Percentiles rank a stretch among this genome's conserved stretches.
Evolutionary conservation across 2,888 invertebrate species (phyloP).

Genomic region (Camptogramma bilineatum): DNA sequence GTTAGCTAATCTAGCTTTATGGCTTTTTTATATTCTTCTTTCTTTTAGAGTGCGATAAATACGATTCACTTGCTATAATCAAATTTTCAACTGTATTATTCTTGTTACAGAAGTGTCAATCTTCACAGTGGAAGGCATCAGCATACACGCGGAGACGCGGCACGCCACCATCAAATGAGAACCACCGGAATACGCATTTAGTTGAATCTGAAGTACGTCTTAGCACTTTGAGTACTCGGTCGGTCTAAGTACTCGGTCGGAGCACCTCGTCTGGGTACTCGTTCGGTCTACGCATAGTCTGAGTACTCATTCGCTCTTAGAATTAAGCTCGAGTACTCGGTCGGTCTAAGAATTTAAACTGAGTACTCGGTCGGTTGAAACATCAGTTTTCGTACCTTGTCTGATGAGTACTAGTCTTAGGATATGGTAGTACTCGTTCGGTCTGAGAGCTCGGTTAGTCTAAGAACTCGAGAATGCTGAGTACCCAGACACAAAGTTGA

Average conservation of each 20-base stretch:
- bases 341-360: not conserved
- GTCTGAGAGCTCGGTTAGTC: not conserved
- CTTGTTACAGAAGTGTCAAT: constrained; percentile 95
- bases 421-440: not conserved
- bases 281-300: constrained; percentile 3
- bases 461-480: not conserved
- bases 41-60: too few species aligned
- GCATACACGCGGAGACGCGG: constrained; percentile 92
- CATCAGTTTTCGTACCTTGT: too few species aligned
- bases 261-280: not conserved
- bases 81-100: constrained; percentile 42
- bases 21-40: not conserved
- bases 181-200: constrained; percentile 48
- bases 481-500: not conserved
- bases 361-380: not conserved
- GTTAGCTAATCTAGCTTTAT: too few species aligned
- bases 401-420: not conserved
- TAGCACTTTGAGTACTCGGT: constrained; percentile 3
- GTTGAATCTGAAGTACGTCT: constrained; percentile 51
- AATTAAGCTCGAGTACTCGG: constrained; percentile 35
- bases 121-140: constrained; percentile 97
- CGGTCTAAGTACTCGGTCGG: constrained; percentile 6
- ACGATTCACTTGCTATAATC: not conserved
- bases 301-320: not conserved
- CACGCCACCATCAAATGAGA: constrained; percentile 82